These are phyloP conservation scores for Psilopsiagon aurifrons DNA, from an alignment of 2,113 vertebrate genomes.

Conservation along the genomic window DNA sequence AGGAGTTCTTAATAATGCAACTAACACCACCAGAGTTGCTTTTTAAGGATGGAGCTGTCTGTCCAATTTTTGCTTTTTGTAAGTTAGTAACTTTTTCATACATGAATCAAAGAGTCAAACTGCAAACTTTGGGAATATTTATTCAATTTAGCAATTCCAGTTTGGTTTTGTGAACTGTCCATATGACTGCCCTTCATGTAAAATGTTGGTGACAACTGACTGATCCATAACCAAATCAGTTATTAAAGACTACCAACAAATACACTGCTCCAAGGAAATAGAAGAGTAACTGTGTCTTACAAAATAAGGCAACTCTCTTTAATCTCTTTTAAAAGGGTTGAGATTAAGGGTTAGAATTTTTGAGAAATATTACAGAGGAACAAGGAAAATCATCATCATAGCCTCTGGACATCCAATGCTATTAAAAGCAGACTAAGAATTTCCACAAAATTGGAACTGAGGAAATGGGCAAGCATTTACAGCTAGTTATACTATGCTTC, in stretches of 20 bases:
- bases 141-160: not conserved
- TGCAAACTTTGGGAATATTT: not conserved
- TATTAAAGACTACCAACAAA: not conserved
- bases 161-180: not conserved
- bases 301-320: not conserved
- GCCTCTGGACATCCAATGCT: not conserved
- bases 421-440: not conserved
- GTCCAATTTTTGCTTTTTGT: not conserved
- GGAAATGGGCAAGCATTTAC: not conserved
- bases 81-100: not conserved
- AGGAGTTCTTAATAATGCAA: not conserved
- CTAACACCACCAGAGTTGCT: not conserved
- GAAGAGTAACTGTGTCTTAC: not conserved
- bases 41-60: not conserved
- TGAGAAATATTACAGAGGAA: not conserved
- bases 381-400: not conserved
- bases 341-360: not conserved
- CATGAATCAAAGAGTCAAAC: not conserved
- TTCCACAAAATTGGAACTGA: not conserved
- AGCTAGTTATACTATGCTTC: not conserved
- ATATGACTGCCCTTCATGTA: not conserved
- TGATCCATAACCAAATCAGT: not conserved
- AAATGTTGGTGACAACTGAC: not conserved
- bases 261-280: not conserved
- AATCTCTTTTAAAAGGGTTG: not conserved